A percentile compares a stretch with the other conserved stretches of the same genome.
These are phyloP conservation scores for Caerostris extrusa DNA, from an alignment of 1,140 invertebrate species.

Conservation along the genomic window DNA sequence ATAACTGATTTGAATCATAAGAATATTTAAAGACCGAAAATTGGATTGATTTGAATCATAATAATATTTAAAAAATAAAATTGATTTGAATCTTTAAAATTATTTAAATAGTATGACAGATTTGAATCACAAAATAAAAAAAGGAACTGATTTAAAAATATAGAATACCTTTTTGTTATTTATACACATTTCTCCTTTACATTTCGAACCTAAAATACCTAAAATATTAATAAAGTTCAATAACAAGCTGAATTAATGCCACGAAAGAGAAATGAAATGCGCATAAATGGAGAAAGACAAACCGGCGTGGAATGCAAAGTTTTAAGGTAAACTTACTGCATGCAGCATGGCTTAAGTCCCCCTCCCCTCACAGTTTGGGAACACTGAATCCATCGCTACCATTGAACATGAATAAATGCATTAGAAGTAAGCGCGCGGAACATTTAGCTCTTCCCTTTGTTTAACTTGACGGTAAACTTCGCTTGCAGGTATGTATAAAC, in stretches of 20 bases:
- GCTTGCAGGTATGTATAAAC: slow-evolving; percentile 47
- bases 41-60: too few species aligned
- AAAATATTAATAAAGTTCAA: background rate
- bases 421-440: slow-evolving; percentile 56
- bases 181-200: too few species aligned
- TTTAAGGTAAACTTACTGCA: background rate
- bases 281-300: slow-evolving; percentile 8
- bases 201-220: too few species aligned
- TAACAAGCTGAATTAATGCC: background rate
- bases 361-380: background rate
- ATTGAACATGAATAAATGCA: slow-evolving; percentile 70
- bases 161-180: too few species aligned
- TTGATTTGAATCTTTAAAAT: too few species aligned
- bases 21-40: too few species aligned
- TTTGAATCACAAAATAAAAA: too few species aligned
- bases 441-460: slow-evolving; percentile 43
- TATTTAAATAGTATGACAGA: too few species aligned
- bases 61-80: too few species aligned
- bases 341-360: background rate
- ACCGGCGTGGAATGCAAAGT: background rate
- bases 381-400: background rate
- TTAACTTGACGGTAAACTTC: slow-evolving; percentile 55
- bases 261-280: slow-evolving; percentile 25
- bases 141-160: too few species aligned
- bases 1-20: too few species aligned